phyloP scores from a whole-genome alignment of 2,113 vertebrate species.

The Toxotes jaculatrix region DNA sequence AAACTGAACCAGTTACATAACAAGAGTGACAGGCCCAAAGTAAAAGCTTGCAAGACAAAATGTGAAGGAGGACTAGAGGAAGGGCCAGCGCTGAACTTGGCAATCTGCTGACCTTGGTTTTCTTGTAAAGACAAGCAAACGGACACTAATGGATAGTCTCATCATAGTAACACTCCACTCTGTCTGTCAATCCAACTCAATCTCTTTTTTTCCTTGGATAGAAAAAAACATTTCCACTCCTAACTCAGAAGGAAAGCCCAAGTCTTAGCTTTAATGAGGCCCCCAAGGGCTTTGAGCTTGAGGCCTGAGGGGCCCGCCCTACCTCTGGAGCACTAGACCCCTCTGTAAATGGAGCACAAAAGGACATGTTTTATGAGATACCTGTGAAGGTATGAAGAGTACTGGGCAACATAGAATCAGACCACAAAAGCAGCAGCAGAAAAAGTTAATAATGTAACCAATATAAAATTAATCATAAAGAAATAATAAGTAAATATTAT shows the following conservation, averaged over 20 bases:
- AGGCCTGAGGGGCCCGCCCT: constrained; percentile 1
- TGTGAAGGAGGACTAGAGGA: constrained; percentile 7
- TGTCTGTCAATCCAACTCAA: constrained; percentile 10
- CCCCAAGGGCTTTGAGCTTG: constrained; percentile 29
- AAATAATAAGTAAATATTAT: no score
- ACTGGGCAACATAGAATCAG: background rate
- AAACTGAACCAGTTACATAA: constrained; percentile 26
- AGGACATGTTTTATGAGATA: background rate
- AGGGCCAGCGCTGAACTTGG: background rate
- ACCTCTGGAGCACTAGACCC: constrained; percentile 18
- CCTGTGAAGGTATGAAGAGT: background rate
- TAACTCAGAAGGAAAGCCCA: constrained; percentile 12
- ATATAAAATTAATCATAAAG: background rate
- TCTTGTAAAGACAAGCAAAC: constrained; percentile 9
- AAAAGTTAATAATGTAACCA: background rate
- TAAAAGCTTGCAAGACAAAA: constrained; percentile 28
- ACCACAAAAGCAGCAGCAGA: background rate
- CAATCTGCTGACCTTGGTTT: constrained; percentile 44
- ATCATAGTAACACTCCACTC: background rate
- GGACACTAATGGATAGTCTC: constrained; percentile 45
- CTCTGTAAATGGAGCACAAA: constrained; percentile 25
- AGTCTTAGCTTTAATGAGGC: constrained; percentile 57
- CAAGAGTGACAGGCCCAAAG: background rate
- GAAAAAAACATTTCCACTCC: constrained; percentile 26
- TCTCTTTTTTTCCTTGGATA: constrained; percentile 1